Evolutionary conservation across 2,113 vertebrate genomes (phyloP), one percentile per base, ranked within the genome.

Genomic region (Phoenicopterus ruber): DNA sequence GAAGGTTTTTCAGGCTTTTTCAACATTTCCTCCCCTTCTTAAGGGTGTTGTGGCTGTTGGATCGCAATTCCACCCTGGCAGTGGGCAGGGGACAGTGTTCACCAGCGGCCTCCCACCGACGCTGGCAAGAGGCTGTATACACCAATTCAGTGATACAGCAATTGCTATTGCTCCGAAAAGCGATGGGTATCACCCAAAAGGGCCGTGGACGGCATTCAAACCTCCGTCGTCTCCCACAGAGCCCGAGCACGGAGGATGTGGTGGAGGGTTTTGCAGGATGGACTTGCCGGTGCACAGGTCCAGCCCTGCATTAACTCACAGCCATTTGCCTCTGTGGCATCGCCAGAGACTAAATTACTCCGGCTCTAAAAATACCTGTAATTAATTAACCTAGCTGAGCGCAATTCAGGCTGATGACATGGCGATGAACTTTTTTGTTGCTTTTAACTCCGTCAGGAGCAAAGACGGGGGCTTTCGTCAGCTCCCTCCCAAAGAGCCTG

Each of bases 311-410:
- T 67, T 66, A 85, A 76, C 86, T 62, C 40, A 20, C 0, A 7
- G 20, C 50, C 26, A 5, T 32, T 62, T 54, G 9, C 65, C 4
- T 22, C 20, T 0, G 0, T 0, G 1, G 29, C n/a, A 14, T 5
- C 67, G 63, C 40, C 38, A 26, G 36, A 34, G 17, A 34, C 86
- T 54, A 31, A 73, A 69, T 78, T 31, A 63, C n/a, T 74, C 66
- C 57, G 4, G 12, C 63, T 22, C 46, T 22, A 31, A 52, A 63
- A 82, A 55, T 42, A 69, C 31, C 3, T 0, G 0, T 7, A 14
- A 55, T 86, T 55, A 22, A 67, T 9, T 20, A 42, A n/a, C 54
- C 59, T 46, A 13, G 8, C 47, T 1, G 66, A 47, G 52, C 2
- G 2, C 16, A 4, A 4, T 55, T 65, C 66, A 65, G n/a, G 11